A percentile compares a stretch with the other conserved stretches of the same genome.
These are phyloP conservation scores for Lamellibrachia luymesi DNA, from an alignment of 1,140 invertebrate genomes.

Conservation along the genomic window DNA sequence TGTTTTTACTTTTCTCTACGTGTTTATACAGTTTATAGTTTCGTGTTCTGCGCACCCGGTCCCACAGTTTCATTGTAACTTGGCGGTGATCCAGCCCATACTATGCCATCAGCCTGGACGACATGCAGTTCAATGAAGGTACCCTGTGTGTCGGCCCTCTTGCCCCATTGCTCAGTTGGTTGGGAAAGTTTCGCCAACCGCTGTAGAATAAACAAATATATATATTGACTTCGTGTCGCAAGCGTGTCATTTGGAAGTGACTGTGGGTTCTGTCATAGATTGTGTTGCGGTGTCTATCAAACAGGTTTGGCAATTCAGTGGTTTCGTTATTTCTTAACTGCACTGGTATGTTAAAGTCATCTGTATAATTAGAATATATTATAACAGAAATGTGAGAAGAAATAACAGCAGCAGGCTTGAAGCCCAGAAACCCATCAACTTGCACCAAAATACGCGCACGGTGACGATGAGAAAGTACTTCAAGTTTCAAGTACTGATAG, in stretches of 20 bases:
- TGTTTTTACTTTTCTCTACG: background rate
- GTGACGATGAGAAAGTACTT: background rate
- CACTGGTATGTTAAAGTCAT: no score
- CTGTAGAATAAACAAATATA: conserved; percentile 4
- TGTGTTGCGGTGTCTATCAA: background rate
- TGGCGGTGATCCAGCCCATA: background rate
- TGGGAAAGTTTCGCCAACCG: conserved; percentile 12
- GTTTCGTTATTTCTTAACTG: background rate
- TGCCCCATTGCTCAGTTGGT: conserved; percentile 7
- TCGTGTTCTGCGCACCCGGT: background rate
- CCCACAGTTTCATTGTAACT: background rate
- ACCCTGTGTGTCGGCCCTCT: background rate
- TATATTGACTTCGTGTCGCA: background rate
- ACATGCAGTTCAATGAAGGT: background rate
- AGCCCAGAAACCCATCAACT: background rate
- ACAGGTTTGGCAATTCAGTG: background rate
- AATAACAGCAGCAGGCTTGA: background rate
- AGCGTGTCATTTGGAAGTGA: no score
- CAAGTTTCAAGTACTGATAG: background rate
- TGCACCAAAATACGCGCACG: background rate
- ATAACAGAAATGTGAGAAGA: background rate
- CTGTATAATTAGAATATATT: background rate
- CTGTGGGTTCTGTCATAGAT: background rate
- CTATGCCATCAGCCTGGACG: background rate
- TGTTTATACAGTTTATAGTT: background rate